Evolutionary conservation across 2,888 invertebrate species (phyloP).

Genomic region (Acrocyrtus sp.): DNA sequence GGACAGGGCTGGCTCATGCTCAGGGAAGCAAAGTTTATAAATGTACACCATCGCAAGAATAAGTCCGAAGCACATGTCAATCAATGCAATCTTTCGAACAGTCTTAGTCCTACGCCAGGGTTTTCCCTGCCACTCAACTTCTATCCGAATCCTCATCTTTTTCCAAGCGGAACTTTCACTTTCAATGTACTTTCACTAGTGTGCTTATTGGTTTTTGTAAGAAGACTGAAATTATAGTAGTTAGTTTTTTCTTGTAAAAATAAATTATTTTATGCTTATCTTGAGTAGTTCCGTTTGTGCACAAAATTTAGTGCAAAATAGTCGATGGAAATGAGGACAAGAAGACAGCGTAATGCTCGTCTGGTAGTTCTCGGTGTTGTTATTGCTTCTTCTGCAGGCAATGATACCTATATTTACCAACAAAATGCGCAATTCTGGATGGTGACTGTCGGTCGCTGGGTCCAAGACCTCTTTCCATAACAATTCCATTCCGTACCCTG

Average conservation of each 20-base stretch:
- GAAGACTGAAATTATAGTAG: neutral
- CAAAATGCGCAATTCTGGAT: slow-evolving; percentile 51
- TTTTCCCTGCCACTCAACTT: slow-evolving; percentile 49
- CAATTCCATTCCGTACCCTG: neutral
- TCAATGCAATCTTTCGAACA: slow-evolving; percentile 24
- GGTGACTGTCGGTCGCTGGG: slow-evolving; percentile 32
- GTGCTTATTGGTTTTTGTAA: neutral
- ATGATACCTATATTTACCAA: slow-evolving; percentile 35
- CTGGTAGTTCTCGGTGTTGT: too few relatives aligned
- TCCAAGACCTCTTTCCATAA: slow-evolving; percentile 27
- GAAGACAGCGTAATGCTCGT: too few relatives aligned
- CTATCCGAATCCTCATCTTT: slow-evolving; percentile 38
- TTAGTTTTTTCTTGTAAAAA: neutral
- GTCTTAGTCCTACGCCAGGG: slow-evolving; percentile 31
- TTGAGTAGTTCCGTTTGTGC: too few relatives aligned
- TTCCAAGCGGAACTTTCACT: too few relatives aligned
- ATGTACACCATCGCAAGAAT: slow-evolving; percentile 33
- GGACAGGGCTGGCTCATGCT: slow-evolving; percentile 32
- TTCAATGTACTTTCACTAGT: too few relatives aligned
- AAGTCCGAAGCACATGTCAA: slow-evolving; percentile 37
- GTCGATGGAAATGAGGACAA: too few relatives aligned
- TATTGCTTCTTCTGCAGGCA: too few relatives aligned
- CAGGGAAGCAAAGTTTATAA: slow-evolving; percentile 38
- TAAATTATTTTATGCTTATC: too few relatives aligned
- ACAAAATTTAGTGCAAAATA: too few relatives aligned